phyloP scores from a whole-genome alignment of 2,113 vertebrate species.

The Rhynchomys soricoides region DNA sequence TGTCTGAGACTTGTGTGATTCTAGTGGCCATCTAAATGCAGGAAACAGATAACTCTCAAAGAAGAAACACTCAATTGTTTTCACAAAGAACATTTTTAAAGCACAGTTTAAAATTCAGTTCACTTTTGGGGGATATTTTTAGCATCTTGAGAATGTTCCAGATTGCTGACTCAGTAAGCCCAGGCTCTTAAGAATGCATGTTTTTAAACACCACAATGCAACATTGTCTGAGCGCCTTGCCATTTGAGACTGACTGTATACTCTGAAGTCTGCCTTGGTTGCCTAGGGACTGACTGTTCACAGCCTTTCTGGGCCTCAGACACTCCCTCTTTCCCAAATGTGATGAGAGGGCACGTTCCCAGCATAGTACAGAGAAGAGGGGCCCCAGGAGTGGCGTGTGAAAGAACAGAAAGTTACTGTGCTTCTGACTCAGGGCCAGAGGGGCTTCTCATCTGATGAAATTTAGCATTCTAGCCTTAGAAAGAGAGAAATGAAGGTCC shows the following conservation, averaged over 20 bases:
- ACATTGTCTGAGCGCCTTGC: slow-evolving; percentile 68
- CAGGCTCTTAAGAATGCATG: slow-evolving; percentile 74
- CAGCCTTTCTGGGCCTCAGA: slow-evolving; percentile 7
- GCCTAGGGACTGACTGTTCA: slow-evolving; percentile 58
- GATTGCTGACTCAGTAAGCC: slow-evolving; percentile 77
- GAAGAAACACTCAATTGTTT: slow-evolving; percentile 74
- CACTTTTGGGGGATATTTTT: slow-evolving; percentile 70
- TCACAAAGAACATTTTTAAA: slow-evolving; percentile 62
- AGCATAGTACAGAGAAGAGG: slow-evolving; percentile 42
- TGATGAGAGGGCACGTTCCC: slow-evolving; percentile 64
- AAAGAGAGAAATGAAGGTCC: not conserved
- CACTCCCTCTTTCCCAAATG: slow-evolving; percentile 1
- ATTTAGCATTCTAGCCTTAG: not conserved
- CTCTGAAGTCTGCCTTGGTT: slow-evolving; percentile 52
- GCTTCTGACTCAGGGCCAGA: not conserved
- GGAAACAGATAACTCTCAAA: slow-evolving; percentile 56
- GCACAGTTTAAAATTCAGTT: slow-evolving; percentile 68
- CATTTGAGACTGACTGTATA: slow-evolving; percentile 21
- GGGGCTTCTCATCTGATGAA: not conserved
- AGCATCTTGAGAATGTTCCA: slow-evolving; percentile 78
- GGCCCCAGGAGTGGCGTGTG: not conserved
- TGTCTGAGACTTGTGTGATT: not conserved
- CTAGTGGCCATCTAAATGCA: slow-evolving; percentile 47
- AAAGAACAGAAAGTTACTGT: slow-evolving; percentile 64
- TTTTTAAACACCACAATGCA: slow-evolving; percentile 70